Percentiles rank a stretch among this genome's conserved stretches.
These are phyloP conservation scores for Stegodyphus dumicola DNA, from an alignment of 1,140 invertebrate genomes.

Conservation along the genomic window DNA sequence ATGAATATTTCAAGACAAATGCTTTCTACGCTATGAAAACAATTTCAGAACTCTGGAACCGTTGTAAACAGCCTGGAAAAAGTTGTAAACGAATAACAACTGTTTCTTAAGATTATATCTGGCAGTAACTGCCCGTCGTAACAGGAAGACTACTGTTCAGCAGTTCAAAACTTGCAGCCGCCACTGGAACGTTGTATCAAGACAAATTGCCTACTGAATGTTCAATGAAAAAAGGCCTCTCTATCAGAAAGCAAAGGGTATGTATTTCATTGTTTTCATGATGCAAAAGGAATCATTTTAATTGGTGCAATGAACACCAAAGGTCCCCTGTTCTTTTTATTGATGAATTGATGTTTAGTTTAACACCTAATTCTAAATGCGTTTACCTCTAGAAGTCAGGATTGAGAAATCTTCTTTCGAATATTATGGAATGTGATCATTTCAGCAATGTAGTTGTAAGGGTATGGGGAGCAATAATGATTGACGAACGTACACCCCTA, in stretches of 20 bases:
- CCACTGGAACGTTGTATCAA: too few species aligned
- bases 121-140: too few species aligned
- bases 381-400: not conserved
- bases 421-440: slow-evolving; percentile 7
- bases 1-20: too few species aligned
- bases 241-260: not conserved
- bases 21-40: too few species aligned
- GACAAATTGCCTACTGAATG: too few species aligned
- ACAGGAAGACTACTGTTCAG: too few species aligned
- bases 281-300: not conserved
- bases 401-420: not conserved
- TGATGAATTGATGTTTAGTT: not conserved
- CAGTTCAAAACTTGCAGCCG: too few species aligned
- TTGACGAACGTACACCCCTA: not conserved
- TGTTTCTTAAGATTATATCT: too few species aligned
- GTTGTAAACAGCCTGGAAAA: too few species aligned
- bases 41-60: too few species aligned
- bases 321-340: not conserved
- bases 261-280: not conserved
- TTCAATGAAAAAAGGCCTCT: too few species aligned
- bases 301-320: not conserved
- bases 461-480: not conserved
- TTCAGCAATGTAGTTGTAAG: not conserved
- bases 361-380: not conserved
- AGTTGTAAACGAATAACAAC: too few species aligned